Evolutionary conservation across 2,797 vertebrate genomes (phyloP).

Genomic region (Vultur gryphus): DNA sequence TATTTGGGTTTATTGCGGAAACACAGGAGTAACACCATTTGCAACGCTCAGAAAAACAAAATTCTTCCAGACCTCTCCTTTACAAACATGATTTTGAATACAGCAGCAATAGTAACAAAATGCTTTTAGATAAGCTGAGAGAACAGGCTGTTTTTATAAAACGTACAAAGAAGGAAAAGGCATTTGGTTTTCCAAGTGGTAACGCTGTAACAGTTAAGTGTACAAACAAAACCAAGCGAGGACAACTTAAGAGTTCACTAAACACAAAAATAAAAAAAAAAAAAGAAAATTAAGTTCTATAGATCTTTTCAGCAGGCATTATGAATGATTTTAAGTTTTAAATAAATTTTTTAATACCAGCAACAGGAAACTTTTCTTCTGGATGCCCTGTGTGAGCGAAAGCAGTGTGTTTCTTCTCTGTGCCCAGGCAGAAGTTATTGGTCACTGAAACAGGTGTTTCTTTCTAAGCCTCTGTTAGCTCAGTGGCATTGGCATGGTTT

Average conservation of each 20-base stretch:
- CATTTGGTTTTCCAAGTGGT: background rate
- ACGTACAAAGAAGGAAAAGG: background rate
- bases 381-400: background rate
- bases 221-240: background rate
- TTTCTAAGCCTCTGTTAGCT: conserved; percentile 7
- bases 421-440: background rate
- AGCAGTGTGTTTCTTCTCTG: background rate
- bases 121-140: background rate
- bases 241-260: background rate
- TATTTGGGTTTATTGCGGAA: conserved; percentile 38
- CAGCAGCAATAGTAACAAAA: background rate
- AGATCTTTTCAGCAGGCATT: background rate
- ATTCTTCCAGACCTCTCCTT: conserved; percentile 15
- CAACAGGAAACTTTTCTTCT: background rate
- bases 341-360: background rate
- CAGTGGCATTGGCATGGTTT: conserved; percentile 53
- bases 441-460: fast-evolving
- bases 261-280: background rate
- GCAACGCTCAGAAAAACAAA: conserved; percentile 8
- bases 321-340: background rate
- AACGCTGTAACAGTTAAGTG: background rate
- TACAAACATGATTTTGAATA: background rate
- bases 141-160: background rate
- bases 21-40: background rate
- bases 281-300: background rate